phyloP scores from a whole-genome alignment of 2,113 vertebrate genomes.

The Albula glossodonta region DNA sequence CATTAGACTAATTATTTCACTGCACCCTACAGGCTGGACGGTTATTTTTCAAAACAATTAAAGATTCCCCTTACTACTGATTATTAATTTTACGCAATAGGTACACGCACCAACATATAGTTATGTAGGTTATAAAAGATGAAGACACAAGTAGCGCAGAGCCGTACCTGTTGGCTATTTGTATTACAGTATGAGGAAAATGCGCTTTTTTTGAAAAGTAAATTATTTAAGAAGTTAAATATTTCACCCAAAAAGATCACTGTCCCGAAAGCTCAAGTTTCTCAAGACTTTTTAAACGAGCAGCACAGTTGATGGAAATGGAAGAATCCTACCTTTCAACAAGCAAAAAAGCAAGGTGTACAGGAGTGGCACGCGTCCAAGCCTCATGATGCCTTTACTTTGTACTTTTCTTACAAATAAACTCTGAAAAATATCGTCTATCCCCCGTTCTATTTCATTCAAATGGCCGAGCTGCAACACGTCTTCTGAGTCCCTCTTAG shows the following conservation, averaged over 20 bases:
- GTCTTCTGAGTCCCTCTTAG: neutral
- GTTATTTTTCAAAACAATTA: no score
- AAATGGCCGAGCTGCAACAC: neutral
- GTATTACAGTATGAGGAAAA: neutral
- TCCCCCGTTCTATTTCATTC: neutral
- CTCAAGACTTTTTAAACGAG: neutral
- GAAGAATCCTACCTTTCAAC: neutral
- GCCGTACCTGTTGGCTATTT: no score
- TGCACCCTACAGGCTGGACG: no score
- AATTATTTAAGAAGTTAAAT: neutral
- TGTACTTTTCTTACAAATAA: neutral
- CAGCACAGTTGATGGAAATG: neutral
- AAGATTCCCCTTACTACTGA: no score
- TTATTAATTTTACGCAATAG: no score
- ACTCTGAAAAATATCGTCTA: neutral
- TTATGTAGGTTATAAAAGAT: no score
- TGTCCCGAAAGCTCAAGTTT: neutral
- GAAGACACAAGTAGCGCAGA: no score
- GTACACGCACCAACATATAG: no score
- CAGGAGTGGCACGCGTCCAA: neutral
- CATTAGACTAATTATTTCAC: no score
- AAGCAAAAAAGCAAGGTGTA: slow-evolving; percentile 1
- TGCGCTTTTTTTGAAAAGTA: no score
- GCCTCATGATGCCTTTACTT: neutral
- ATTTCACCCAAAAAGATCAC: neutral